A percentile compares a stretch with the other conserved stretches of the same genome.
Evolutionary conservation across 2,888 invertebrate species (phyloP).

Genomic region (Sinodicranocentrus sp.): DNA sequence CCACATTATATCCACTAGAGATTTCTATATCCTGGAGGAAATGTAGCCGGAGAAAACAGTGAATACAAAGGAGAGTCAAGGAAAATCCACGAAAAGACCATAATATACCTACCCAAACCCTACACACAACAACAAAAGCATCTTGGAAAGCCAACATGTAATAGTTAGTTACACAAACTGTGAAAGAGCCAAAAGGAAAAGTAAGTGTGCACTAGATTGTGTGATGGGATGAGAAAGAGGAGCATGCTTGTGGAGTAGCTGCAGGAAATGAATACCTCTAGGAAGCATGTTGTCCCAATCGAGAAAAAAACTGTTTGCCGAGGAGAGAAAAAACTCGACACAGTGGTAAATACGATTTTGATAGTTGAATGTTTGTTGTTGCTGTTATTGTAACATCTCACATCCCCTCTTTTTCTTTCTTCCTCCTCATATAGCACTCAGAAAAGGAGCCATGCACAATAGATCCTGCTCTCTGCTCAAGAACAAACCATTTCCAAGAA

Average conservation of each 20-base stretch:
- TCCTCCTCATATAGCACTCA: background rate
- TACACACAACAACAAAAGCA: conserved; percentile 5
- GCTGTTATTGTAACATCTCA: conserved; percentile 49
- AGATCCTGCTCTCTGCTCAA: background rate
- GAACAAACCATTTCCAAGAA: conserved; percentile 8
- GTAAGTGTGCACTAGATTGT: background rate
- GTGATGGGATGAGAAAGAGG: too few species aligned
- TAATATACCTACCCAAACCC: too few species aligned
- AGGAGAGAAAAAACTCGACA: conserved; percentile 49
- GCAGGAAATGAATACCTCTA: conserved; percentile 57
- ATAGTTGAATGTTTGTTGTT: conserved; percentile 46
- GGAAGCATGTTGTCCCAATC: conserved; percentile 50
- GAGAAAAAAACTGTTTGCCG: conserved; percentile 43
- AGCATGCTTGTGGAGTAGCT: conserved; percentile 30
- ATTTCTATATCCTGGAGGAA: background rate
- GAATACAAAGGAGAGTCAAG: conserved; percentile 2
- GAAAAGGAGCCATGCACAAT: background rate
- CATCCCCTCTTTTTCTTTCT: conserved; percentile 25
- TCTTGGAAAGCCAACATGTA: background rate
- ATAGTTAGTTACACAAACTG: conserved; percentile 36
- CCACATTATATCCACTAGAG: conserved; percentile 19
- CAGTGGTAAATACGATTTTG: conserved; percentile 40
- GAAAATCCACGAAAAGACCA: too few species aligned
- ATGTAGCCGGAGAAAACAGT: background rate
- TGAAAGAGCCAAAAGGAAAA: conserved; percentile 22